Evolutionary conservation across 2,888 invertebrate genomes (phyloP).

Genomic region (Cecidostiba fungosa): DNA sequence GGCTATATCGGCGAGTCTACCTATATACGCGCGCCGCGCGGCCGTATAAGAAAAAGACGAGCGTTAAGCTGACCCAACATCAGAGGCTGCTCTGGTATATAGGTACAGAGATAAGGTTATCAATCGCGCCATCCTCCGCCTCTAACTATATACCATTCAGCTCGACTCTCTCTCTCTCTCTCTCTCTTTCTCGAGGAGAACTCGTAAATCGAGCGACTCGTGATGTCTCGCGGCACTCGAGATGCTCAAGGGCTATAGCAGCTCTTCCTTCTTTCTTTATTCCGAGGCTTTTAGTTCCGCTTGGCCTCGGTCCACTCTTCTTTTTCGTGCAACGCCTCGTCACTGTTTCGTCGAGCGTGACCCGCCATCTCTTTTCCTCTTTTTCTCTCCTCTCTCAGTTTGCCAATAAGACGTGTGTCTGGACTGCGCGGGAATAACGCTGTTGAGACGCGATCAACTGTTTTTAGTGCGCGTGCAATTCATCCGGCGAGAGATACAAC

Average conservation of each 20-base stretch:
- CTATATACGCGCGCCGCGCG: background rate
- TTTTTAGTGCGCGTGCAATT: background rate
- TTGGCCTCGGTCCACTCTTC: too few species aligned
- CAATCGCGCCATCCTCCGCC: conserved; percentile 56
- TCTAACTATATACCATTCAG: conserved; percentile 24
- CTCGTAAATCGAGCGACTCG: conserved; percentile 59
- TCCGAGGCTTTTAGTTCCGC: conserved; percentile 38
- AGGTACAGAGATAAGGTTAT: conserved; percentile 57
- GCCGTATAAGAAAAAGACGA: conserved; percentile 10
- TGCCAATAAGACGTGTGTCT: background rate
- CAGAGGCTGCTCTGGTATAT: background rate
- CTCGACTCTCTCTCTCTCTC: too few species aligned
- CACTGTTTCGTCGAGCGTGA: conserved; percentile 55
- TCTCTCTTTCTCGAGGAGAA: too few species aligned
- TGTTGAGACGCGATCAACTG: conserved; percentile 25
- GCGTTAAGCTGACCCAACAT: background rate
- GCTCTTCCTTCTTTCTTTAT: conserved; percentile 37
- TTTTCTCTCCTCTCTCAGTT: background rate
- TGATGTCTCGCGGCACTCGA: conserved; percentile 49
- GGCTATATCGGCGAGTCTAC: conserved; percentile 43
- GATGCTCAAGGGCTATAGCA: background rate
- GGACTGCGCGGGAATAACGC: background rate
- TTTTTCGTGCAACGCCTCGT: conserved; percentile 49
- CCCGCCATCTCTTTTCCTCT: conserved; percentile 11
- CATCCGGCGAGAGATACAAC: background rate